Base-by-base conservation (phyloP, 2,113 vertebrate genomes). In the Gasterosteus aculeatus region DNA sequence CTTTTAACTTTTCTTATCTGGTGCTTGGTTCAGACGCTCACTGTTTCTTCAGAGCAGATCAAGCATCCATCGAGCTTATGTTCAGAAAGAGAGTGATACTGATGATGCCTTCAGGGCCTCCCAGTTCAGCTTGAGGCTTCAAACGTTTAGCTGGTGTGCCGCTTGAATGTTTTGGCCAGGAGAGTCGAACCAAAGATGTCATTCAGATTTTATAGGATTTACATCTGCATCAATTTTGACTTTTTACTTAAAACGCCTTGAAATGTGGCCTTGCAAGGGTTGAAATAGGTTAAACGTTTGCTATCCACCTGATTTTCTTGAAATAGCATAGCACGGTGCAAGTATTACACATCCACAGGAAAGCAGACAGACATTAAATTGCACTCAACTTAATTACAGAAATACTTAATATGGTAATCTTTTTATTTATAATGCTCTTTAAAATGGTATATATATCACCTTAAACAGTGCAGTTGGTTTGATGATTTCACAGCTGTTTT, bases 1-100 rank as follows among this genome's bases (percentile, higher is more conserved):
- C 51, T 82, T 68, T 69, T 47, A 72, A 65, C 58, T 70, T 49
- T 84, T 26, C 59, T 79, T 59, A 85, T 75, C 44, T 64, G 69
- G 18, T 44, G 58, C 41, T 67, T 72, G 65, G 44, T 80, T 80
- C 86, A 84, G 57, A 80, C 42, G 33, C 12, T 8, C 41, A 22
- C 57, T 64, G 61, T 29, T 83, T 72, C 65, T 78, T 44, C 39
- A 38, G 26, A 61, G 62, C 64, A 80, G 68, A 84, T 78, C 80
- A 77, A 69, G 70, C 71, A 72, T 26, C 22, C 22, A 26, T 26
- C 22, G 22, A 26, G 26, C 12, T 57, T 54, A 12, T 11, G 0
- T 26, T 33, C 26, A 18, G 11, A 44, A 38, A 64, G 11, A 22
- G 39, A 65, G 19, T 22, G 22, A 69, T 56, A 29, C 12, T 22